phyloP scores from a whole-genome alignment of 1,140 invertebrate genomes.

The Lordiphosa clarofinis region DNA sequence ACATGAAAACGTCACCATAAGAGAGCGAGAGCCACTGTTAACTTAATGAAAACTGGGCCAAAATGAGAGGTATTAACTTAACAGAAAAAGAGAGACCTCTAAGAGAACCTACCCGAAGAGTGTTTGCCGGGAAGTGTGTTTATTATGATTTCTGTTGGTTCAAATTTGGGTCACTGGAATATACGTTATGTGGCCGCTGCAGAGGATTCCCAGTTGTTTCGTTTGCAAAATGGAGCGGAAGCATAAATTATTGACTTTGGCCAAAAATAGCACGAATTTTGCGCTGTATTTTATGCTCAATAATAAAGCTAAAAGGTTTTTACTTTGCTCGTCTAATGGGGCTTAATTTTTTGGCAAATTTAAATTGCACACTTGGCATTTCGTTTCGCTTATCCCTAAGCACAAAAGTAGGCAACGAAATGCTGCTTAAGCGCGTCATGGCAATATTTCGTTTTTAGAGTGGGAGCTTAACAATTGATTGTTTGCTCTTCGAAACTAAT shows the following conservation, averaged over 20 bases:
- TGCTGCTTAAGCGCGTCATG: conserved; percentile 55
- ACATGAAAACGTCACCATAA: conserved; percentile 44
- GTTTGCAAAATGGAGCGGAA: conserved; percentile 27
- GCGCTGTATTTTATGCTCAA: neutral
- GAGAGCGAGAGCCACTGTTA: conserved; percentile 41
- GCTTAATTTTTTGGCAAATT: conserved; percentile 45
- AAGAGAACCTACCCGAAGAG: conserved; percentile 19
- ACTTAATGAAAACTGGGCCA: conserved; percentile 55
- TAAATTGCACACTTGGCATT: conserved; percentile 61
- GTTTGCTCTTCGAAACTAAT: conserved; percentile 26
- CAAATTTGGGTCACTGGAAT: conserved; percentile 63
- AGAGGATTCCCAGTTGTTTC: conserved; percentile 1
- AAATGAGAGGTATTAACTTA: conserved; percentile 10
- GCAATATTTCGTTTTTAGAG: conserved; percentile 36
- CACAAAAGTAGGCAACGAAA: conserved; percentile 58
- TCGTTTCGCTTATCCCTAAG: conserved; percentile 22
- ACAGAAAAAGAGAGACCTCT: neutral
- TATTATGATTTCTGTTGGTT: conserved; percentile 43
- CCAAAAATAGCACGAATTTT: conserved; percentile 56
- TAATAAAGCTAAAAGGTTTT: conserved; percentile 31
- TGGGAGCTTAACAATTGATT: conserved; percentile 2
- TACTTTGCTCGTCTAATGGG: conserved; percentile 38
- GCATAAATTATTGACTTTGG: conserved; percentile 68
- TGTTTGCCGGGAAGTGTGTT: conserved; percentile 40
- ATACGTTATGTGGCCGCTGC: conserved; percentile 25